Conservation (phyloP, 2,888 invertebrate species). For the Mythimna lalbum region DNA sequence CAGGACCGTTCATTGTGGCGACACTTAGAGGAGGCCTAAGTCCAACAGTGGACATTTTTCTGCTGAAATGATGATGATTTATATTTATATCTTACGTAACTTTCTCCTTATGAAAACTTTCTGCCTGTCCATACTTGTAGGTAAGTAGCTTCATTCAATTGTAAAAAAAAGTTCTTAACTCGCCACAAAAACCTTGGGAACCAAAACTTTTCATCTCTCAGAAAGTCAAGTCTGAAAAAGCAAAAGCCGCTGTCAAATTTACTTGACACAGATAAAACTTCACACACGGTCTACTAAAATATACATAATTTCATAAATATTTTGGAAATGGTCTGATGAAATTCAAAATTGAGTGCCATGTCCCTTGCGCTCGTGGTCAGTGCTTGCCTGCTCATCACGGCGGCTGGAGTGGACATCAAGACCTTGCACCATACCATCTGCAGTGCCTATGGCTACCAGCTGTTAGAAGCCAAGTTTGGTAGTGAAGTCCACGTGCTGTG, state of each 20-base stretch:
- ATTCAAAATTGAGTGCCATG: slow-evolving; percentile 59
- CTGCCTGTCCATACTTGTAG: too few relatives aligned
- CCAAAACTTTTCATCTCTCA: background rate
- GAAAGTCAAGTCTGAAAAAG: slow-evolving; percentile 3
- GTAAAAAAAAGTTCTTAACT: background rate
- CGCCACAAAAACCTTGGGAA: background rate
- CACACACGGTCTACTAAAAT: background rate
- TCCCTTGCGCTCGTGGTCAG: slow-evolving; percentile 33
- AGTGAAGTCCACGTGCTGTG: slow-evolving; percentile 79
- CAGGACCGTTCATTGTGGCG: too few relatives aligned
- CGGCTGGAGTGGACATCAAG: slow-evolving; percentile 24
- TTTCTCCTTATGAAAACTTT: too few relatives aligned
- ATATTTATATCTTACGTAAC: too few relatives aligned
- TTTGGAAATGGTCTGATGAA: slow-evolving; percentile 50
- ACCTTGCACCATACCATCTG: slow-evolving; percentile 55
- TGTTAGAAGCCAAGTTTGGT: slow-evolving; percentile 79
- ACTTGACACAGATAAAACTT: slow-evolving; percentile 20
- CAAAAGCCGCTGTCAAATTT: background rate
- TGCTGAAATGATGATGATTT: too few relatives aligned
- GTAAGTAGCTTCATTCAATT: too few relatives aligned
- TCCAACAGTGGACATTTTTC: too few relatives aligned
- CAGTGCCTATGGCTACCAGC: slow-evolving; percentile 71
- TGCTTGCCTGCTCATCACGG: slow-evolving; percentile 37
- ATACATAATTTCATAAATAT: slow-evolving; percentile 3
- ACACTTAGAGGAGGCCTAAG: too few relatives aligned